phyloP scores from a whole-genome alignment of 2,888 invertebrate species.

The Lasioglossum zephyrum region DNA sequence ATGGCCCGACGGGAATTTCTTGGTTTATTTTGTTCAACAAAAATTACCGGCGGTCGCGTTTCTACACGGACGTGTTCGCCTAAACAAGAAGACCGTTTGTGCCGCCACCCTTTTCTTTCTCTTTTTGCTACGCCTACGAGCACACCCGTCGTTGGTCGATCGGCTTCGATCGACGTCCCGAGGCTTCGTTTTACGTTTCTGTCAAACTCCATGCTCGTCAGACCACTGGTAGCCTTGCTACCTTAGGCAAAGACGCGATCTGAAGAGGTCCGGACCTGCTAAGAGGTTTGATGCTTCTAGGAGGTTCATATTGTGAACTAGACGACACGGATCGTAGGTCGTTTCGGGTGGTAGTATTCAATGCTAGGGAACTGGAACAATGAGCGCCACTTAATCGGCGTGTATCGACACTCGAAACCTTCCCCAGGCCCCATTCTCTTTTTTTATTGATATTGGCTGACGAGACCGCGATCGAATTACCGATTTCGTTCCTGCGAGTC shows the following conservation, averaged over 20 bases:
- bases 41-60: constrained; percentile 73
- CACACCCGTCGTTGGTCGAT: background rate
- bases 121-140: background rate
- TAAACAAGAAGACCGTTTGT: constrained; percentile 30
- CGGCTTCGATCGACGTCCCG: constrained; percentile 30
- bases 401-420: constrained; percentile 38
- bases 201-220: constrained; percentile 54
- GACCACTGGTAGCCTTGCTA: constrained; percentile 22
- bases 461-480: constrained; percentile 35
- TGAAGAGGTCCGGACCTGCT: constrained; percentile 29
- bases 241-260: constrained; percentile 29
- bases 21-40: constrained; percentile 79
- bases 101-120: constrained; percentile 11
- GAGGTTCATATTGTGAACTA: constrained; percentile 48
- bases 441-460: background rate
- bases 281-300: background rate
- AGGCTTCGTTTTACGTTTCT: constrained; percentile 36
- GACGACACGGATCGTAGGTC: constrained; percentile 44
- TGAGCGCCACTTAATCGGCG: constrained; percentile 37
- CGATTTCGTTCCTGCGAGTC: too few species aligned
- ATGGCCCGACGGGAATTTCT: constrained; percentile 75
- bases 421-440: background rate
- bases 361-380: constrained; percentile 42
- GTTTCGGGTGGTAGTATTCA: constrained; percentile 30
- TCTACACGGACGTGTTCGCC: constrained; percentile 52